Conservation (phyloP, 2,797 vertebrate genomes). For the Enteromius mattozi region DNA sequence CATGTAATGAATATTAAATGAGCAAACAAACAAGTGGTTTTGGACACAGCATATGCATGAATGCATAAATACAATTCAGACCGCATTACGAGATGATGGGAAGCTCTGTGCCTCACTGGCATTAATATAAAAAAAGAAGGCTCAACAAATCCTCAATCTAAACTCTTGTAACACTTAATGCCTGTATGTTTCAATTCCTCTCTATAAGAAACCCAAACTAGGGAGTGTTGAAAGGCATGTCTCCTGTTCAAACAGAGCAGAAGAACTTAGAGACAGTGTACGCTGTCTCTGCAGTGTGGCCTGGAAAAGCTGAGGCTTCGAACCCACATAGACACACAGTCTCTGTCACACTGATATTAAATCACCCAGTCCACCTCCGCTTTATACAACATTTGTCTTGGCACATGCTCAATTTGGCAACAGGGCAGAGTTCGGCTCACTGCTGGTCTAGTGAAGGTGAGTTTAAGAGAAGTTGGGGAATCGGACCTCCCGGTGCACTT, state of each 20-base stretch:
- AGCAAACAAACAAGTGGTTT: conserved; percentile 5
- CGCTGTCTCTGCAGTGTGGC: conserved; percentile 44
- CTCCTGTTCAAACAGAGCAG: conserved; percentile 47
- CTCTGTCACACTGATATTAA: conserved; percentile 62
- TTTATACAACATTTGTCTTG: conserved; percentile 69
- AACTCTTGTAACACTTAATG: conserved; percentile 30
- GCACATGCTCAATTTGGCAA: conserved; percentile 55
- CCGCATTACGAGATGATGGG: not conserved
- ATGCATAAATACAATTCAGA: conserved; percentile 11
- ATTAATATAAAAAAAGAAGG: not conserved
- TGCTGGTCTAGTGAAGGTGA: conserved; percentile 56
- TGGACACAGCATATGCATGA: not conserved
- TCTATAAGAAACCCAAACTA: conserved; percentile 44
- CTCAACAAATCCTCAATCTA: conserved; percentile 14
- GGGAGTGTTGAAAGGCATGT: conserved; percentile 53
- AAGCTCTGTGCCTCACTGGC: not conserved
- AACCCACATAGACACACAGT: conserved; percentile 55
- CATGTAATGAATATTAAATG: conserved; percentile 3
- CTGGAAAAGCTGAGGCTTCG: conserved; percentile 39
- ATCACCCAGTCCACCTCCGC: conserved; percentile 62
- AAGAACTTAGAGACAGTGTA: conserved; percentile 53
- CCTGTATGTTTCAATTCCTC: conserved; percentile 36
- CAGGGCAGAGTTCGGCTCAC: conserved; percentile 41
- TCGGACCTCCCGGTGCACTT: conserved; percentile 41
- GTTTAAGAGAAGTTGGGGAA: conserved; percentile 50